A percentile compares a stretch with the other conserved stretches of the same genome.
These are phyloP conservation scores for Fratercula arctica DNA, from an alignment of 2,797 vertebrate genomes.

Conservation along the genomic window DNA sequence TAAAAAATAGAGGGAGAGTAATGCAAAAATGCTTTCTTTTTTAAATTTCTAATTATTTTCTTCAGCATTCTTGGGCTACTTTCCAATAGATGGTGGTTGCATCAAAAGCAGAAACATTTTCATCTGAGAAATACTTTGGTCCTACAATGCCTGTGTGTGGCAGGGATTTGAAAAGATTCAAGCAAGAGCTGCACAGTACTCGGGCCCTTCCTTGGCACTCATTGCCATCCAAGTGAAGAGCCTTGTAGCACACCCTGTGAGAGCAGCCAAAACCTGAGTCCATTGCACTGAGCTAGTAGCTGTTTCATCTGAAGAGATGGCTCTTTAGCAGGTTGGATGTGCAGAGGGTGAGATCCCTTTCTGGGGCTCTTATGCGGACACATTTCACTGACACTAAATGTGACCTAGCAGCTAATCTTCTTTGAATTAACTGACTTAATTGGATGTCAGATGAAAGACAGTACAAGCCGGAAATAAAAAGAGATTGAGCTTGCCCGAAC, in stretches of 20 bases:
- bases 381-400: neutral
- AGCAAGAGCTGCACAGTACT: neutral
- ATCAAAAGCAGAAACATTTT: neutral
- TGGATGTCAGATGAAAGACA: neutral
- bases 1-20: neutral
- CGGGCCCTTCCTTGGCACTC: neutral
- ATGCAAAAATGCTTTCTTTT: neutral
- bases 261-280: neutral
- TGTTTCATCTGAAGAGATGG: too few relatives aligned
- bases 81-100: neutral
- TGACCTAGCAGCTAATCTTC: neutral
- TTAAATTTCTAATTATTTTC: neutral
- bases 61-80: neutral
- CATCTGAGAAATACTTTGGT: neutral
- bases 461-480: neutral
- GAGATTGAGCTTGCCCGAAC: neutral
- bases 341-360: neutral
- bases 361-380: neutral
- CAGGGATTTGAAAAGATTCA: neutral
- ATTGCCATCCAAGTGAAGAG: neutral
- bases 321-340: neutral
- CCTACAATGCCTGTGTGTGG: neutral
- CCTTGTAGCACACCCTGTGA: neutral
- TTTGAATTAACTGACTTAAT: conserved; percentile 9
- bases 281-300: neutral